phyloP scores from a whole-genome alignment of 1,140 invertebrate genomes.

The Cotesia glomerata region DNA sequence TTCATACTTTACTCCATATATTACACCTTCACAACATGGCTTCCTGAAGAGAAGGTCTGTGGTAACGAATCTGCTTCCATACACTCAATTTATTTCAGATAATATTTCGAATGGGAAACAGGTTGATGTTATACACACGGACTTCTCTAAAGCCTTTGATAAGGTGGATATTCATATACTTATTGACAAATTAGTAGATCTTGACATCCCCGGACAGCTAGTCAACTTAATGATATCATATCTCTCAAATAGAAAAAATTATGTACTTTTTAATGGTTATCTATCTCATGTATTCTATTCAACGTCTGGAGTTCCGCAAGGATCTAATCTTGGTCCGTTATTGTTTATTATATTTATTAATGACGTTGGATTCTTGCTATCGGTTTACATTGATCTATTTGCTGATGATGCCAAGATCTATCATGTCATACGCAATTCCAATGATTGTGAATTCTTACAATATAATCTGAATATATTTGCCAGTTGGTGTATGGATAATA shows the following conservation, averaged over 20 bases:
- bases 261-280: not conserved
- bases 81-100: not conserved
- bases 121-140: slow-evolving; percentile 39
- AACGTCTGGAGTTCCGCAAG: too few relatives aligned
- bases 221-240: not conserved
- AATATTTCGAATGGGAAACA: slow-evolving; percentile 25
- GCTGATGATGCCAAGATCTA: too few relatives aligned
- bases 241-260: not conserved
- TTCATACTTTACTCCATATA: not conserved
- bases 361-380: too few relatives aligned
- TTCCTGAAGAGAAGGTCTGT: slow-evolving; percentile 24
- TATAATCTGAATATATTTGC: too few relatives aligned
- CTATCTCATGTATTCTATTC: not conserved
- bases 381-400: too few relatives aligned
- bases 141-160: slow-evolving; percentile 45
- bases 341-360: too few relatives aligned
- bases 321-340: too few relatives aligned
- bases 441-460: too few relatives aligned
- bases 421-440: too few relatives aligned
- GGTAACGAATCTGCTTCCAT: slow-evolving; percentile 19
- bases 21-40: slow-evolving; percentile 23
- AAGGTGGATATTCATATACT: slow-evolving; percentile 36
- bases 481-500: too few relatives aligned
- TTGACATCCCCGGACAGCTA: not conserved
- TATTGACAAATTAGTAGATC: not conserved